These are phyloP conservation scores for Idaea aversata DNA, from an alignment of 2,888 invertebrate species.

Conservation along the genomic window DNA sequence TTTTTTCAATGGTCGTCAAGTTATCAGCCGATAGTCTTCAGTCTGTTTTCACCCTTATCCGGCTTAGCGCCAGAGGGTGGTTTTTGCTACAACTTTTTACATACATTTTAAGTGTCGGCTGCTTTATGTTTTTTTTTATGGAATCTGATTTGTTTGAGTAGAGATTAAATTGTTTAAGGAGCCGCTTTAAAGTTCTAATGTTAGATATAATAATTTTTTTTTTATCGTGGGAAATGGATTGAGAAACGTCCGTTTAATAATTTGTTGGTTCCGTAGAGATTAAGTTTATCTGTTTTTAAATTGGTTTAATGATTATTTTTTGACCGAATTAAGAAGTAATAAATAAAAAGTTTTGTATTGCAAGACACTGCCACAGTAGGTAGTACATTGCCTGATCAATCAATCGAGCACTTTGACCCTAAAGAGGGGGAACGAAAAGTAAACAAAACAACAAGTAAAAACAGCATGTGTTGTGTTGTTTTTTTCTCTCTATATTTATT, in stretches of 20 bases:
- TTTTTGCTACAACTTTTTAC: slow-evolving; percentile 27
- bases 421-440: no score
- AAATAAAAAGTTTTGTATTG: background rate
- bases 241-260: background rate
- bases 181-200: slow-evolving; percentile 23
- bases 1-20: background rate
- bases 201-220: slow-evolving; percentile 17
- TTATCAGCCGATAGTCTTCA: background rate
- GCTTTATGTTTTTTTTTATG: slow-evolving; percentile 14
- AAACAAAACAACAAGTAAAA: no score
- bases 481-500: no score
- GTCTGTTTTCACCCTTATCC: slow-evolving; percentile 23
- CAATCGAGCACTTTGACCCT: no score
- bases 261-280: background rate
- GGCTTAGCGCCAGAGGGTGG: slow-evolving; percentile 52
- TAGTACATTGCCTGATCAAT: no score
- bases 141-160: slow-evolving; percentile 27
- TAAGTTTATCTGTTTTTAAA: slow-evolving; percentile 3
- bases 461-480: no score
- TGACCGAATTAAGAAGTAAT: background rate
- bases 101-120: background rate
- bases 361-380: no score
- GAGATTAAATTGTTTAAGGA: slow-evolving; percentile 30
- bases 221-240: slow-evolving; percentile 25
- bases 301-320: background rate